Conservation (phyloP, 2,113 vertebrate species). For the Sprattus sprattus region DNA sequence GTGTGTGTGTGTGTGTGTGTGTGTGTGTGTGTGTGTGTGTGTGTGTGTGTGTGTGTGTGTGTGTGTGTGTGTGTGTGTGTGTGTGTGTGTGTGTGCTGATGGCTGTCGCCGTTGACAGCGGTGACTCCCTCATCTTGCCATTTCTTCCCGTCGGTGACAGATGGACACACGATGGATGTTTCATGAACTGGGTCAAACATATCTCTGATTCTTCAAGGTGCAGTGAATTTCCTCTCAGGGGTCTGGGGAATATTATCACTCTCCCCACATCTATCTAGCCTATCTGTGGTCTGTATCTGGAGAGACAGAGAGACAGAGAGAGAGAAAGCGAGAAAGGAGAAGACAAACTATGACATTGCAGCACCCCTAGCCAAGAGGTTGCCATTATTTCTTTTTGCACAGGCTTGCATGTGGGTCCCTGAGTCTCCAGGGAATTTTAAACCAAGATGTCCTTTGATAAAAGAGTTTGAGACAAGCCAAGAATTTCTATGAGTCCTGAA, state of each 20-base stretch:
- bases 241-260: conserved; percentile 12
- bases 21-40: too few species aligned
- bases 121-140: conserved; percentile 50
- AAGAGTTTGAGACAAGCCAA: neutral
- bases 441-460: conserved; percentile 22
- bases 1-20: too few species aligned
- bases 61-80: too few species aligned
- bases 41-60: too few species aligned
- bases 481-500: neutral
- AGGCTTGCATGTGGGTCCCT: conserved; percentile 40
- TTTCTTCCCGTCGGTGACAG: conserved; percentile 40
- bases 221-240: conserved; percentile 14
- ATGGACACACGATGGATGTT: conserved; percentile 32
- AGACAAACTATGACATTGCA: conserved; percentile 15
- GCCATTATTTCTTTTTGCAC: conserved; percentile 24
- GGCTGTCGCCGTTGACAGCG: conserved; percentile 41
- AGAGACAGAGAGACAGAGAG: neutral
- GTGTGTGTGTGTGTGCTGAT: too few species aligned
- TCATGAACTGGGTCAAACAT: conserved; percentile 56
- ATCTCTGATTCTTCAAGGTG: conserved; percentile 37
- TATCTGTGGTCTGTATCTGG: neutral
- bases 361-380: conserved; percentile 17
- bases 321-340: neutral
- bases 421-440: conserved; percentile 43
- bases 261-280: conserved; percentile 11